Evolutionary conservation across 2,797 vertebrate species (phyloP).

Genomic region (Sebastes matsubarae): DNA sequence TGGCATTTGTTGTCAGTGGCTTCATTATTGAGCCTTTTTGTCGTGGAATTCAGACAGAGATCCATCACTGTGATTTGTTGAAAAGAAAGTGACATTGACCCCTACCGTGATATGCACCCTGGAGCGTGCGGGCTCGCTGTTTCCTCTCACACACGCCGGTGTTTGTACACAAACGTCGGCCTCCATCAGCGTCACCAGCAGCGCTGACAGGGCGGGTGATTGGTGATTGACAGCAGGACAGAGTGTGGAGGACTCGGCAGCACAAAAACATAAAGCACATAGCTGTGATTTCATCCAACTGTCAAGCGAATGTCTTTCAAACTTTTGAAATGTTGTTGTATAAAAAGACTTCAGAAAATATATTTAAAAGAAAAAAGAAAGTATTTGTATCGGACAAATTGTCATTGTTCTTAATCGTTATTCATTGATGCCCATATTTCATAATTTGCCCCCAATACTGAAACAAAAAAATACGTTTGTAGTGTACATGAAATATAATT

Average conservation of each 20-base stretch:
- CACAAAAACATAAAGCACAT: neutral
- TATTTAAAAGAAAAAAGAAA: neutral
- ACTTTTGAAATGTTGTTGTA: conserved; percentile 8
- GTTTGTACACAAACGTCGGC: conserved; percentile 49
- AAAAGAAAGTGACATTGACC: conserved; percentile 46
- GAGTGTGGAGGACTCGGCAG: conserved; percentile 15
- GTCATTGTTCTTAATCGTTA: neutral
- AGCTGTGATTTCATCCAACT: conserved; percentile 1
- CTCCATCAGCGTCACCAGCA: conserved; percentile 22
- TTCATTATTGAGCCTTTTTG: conserved; percentile 30
- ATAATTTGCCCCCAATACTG: neutral
- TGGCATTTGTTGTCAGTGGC: conserved; percentile 30
- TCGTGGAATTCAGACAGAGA: neutral
- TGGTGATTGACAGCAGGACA: conserved; percentile 47
- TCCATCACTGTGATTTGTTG: conserved; percentile 20
- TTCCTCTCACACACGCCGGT: conserved; percentile 5
- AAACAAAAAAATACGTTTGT: neutral
- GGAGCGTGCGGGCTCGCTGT: neutral
- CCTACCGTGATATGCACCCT: neutral
- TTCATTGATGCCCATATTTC: neutral
- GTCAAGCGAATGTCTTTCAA: neutral
- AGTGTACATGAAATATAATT: neutral
- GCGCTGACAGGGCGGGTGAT: neutral
- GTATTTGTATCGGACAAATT: neutral
- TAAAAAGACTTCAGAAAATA: neutral